Conservation (phyloP, 2,797 vertebrate species). For the Parambassis ranga region DNA sequence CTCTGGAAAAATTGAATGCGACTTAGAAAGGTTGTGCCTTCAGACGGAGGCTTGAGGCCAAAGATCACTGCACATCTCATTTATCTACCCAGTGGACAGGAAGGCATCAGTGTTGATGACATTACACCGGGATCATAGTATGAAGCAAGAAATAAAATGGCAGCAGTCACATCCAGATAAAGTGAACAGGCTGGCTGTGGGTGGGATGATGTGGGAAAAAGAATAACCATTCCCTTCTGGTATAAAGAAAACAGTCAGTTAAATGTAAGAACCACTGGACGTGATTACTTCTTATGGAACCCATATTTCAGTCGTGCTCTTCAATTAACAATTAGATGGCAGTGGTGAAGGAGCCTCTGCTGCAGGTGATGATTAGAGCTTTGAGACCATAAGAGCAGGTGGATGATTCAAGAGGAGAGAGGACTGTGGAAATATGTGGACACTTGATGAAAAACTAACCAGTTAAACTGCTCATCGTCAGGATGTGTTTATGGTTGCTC, state of each 20-base stretch:
- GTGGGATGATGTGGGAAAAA: background rate
- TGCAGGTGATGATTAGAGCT: slow-evolving; percentile 26
- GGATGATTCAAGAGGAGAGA: background rate
- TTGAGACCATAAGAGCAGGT: background rate
- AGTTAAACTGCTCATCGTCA: background rate
- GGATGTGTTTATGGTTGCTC: background rate
- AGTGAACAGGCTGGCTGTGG: slow-evolving; percentile 37
- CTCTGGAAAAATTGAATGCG: slow-evolving; percentile 47
- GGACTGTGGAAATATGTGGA: background rate
- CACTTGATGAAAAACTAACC: background rate
- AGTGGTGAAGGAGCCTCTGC: slow-evolving; percentile 6
- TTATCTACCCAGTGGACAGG: slow-evolving; percentile 65
- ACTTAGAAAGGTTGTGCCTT: slow-evolving; percentile 54
- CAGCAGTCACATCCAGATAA: slow-evolving; percentile 45
- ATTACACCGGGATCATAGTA: slow-evolving; percentile 63
- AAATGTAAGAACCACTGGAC: no score
- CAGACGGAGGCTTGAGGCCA: slow-evolving; percentile 60
- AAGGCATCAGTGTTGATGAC: slow-evolving; percentile 60
- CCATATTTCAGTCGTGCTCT: background rate
- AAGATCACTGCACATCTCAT: slow-evolving; percentile 76
- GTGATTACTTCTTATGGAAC: background rate
- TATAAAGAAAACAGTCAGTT: no score
- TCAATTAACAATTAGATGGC: slow-evolving; percentile 47
- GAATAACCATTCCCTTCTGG: background rate
- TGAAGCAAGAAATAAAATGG: slow-evolving; percentile 52